phyloP scores from a whole-genome alignment of 2,113 vertebrate species.

The Ammodytes marinus region DNA sequence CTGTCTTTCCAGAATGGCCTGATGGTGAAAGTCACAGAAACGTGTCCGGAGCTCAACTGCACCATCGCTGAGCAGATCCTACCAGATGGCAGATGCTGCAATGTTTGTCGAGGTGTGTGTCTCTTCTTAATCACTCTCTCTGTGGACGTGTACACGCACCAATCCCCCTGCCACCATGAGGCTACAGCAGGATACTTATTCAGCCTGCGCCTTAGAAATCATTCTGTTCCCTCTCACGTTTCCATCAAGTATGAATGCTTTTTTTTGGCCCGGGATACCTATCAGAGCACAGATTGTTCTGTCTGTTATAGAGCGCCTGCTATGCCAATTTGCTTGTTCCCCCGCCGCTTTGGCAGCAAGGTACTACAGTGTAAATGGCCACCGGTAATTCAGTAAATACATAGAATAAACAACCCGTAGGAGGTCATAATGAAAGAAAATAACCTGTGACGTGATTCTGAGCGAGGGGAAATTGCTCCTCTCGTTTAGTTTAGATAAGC shows the following conservation, averaged over 20 bases:
- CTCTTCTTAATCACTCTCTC: slow-evolving; percentile 1
- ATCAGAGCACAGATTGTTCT: slow-evolving; percentile 64
- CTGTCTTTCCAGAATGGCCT: slow-evolving; percentile 88
- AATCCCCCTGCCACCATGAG: background rate
- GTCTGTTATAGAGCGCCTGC: slow-evolving; percentile 56
- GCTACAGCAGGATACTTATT: slow-evolving; percentile 14
- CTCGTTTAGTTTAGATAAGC: slow-evolving; percentile 50
- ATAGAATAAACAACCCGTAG: slow-evolving; percentile 70
- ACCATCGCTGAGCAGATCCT: slow-evolving; percentile 88
- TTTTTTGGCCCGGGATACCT: slow-evolving; percentile 32
- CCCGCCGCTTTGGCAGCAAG: slow-evolving; percentile 60
- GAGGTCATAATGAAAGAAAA: slow-evolving; percentile 57
- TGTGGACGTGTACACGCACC: slow-evolving; percentile 1
- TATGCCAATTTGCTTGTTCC: slow-evolving; percentile 65
- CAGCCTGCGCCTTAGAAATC: slow-evolving; percentile 18
- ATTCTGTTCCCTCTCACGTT: slow-evolving; percentile 25
- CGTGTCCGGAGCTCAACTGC: slow-evolving; percentile 93
- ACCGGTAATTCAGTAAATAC: slow-evolving; percentile 72
- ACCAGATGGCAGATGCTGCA: slow-evolving; percentile 95
- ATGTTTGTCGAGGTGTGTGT: slow-evolving; percentile 91
- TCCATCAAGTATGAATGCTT: slow-evolving; percentile 37
- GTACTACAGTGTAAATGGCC: slow-evolving; percentile 66
- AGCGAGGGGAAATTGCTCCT: slow-evolving; percentile 42
- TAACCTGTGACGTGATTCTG: slow-evolving; percentile 9
- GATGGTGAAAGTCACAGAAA: slow-evolving; percentile 90